Evolutionary conservation across 1,140 invertebrate genomes (phyloP), one percentile per base, ranked within the genome.

Genomic region (Trissolcus basalis): DNA sequence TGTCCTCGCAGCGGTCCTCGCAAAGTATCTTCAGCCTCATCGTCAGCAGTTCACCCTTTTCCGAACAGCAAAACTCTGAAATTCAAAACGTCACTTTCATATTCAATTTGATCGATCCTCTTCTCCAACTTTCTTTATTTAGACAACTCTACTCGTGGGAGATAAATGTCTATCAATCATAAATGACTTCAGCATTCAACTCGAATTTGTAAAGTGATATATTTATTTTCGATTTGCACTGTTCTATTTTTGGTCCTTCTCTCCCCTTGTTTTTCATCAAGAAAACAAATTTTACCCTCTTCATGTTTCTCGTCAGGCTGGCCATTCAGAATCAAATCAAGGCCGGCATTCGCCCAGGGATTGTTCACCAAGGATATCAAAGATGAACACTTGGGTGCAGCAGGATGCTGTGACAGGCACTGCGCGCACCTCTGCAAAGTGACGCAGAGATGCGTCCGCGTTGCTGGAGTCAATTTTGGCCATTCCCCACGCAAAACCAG

Each of bases 401-500:
- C 85, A 77, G 82, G 83, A 71, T 87, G 87, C 77, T 87, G 84
- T 63, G 72, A 82, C 70, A 90, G 83, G 63, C 83, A 79, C 56
- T 77, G 80, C 45, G 81, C 83, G 82, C 89, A 89, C 81, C 87
- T 86, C 80, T 90, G 86, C 59, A 91, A 80, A 12, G 87, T 89
- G 32, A 90, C 88, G 76, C 81, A 86, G 78, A 91, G 83, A 81
- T 90, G 89, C 65, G 89, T 90, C 79, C 89, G 89, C 44, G 87
- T 85, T 64, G 87, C 87, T 53, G 86, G 86, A 74, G 86, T 81
- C 67, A 89, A 82, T 72, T 88, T 88, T 27, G 88, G 87, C 90
- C 90, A 91, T 79, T 90, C 89, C 78, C 89, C 90, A 72, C 89
- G 89, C 81, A 91, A 84, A 82, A 91, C 86, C 79, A 91, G 64